A percentile compares a stretch with the other conserved stretches of the same genome.
These are phyloP conservation scores for Notoglanidium macrostoma DNA, from an alignment of 2,797 vertebrate species.

Conservation along the genomic window DNA sequence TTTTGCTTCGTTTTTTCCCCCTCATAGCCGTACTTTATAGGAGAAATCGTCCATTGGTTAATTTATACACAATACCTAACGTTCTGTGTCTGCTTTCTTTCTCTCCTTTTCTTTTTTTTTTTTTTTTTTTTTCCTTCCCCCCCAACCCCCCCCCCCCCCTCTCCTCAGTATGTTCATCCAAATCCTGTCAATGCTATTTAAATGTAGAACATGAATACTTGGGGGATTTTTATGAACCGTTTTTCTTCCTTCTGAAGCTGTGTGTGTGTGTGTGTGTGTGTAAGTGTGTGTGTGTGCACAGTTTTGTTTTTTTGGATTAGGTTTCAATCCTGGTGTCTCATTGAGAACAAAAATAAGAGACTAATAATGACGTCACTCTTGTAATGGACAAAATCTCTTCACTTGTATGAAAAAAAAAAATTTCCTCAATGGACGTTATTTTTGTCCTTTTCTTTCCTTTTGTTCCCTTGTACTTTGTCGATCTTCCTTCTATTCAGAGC, in stretches of 20 bases:
- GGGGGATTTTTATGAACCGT: slow-evolving; percentile 26
- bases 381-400: slow-evolving; percentile 10
- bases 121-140: no score
- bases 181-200: slow-evolving; percentile 8
- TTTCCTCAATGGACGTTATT: slow-evolving; percentile 66
- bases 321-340: slow-evolving; percentile 47
- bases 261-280: neutral
- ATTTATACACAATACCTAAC: slow-evolving; percentile 64
- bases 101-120: slow-evolving; percentile 51
- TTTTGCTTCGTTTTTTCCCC: slow-evolving; percentile 48
- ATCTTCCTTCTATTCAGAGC: slow-evolving; percentile 63
- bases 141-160: no score
- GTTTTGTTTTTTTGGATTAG: neutral
- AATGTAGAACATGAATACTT: neutral
- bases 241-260: slow-evolving; percentile 6
- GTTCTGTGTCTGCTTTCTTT: slow-evolving; percentile 52
- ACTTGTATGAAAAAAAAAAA: slow-evolving; percentile 57
- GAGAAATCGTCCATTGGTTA: slow-evolving; percentile 61
- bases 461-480: slow-evolving; percentile 22
- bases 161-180: slow-evolving; percentile 6
- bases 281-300: no score
- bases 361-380: slow-evolving; percentile 49
- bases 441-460: slow-evolving; percentile 59
- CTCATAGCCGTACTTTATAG: slow-evolving; percentile 62
- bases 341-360: slow-evolving; percentile 43